Base-by-base conservation (phyloP, 2,888 invertebrate genomes). In the Elgonia sp. region DNA sequence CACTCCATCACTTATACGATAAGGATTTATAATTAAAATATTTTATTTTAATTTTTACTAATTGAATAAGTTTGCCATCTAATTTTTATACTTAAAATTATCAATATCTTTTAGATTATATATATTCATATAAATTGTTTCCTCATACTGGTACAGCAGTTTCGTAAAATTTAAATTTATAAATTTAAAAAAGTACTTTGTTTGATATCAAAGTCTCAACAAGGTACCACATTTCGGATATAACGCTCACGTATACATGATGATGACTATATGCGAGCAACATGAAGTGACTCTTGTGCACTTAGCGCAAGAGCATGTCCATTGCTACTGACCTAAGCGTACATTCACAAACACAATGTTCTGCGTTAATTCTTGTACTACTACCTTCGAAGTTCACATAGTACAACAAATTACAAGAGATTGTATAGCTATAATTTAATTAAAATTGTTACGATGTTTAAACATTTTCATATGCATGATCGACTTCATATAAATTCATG, bases 181-280 rank as follows among this genome's bases (percentile, higher is more conserved):
- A 20, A 53, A n/a, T 57, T 9, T 3, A 57, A 57, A 8, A 16
- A 57, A 9, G 18, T 20, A 20, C 1, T 14, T 60, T 60, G 12
- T 9, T 60, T 14, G 29, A 16, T 60, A 20, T 67, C 46, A 46
- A 65, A n/a, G 9, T 18, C 65, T 65, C n/a, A 65, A 42, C 40
- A 40, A 18, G 65, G 40, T 40, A 65, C 18, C 40, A 12, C 18
- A 40, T 40, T 65, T 40, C 18, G 65, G n/a, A 40, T 65, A 20
- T 18, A 65, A 65, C 40, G 18, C 65, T 65, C 40, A 65, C 18
- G 40, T n/a, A 65, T 14, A 65, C 65, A 65, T 9, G 65, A 65
- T 40, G 65, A 40, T 62, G 65, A 10, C 65, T 65, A n/a, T 65
- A n/a, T 65, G 65, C 14, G 65, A 65, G 18, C 65, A 65, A 65